Base-by-base conservation (phyloP, 2,113 vertebrate genomes). In the Archocentrus centrarchus region DNA sequence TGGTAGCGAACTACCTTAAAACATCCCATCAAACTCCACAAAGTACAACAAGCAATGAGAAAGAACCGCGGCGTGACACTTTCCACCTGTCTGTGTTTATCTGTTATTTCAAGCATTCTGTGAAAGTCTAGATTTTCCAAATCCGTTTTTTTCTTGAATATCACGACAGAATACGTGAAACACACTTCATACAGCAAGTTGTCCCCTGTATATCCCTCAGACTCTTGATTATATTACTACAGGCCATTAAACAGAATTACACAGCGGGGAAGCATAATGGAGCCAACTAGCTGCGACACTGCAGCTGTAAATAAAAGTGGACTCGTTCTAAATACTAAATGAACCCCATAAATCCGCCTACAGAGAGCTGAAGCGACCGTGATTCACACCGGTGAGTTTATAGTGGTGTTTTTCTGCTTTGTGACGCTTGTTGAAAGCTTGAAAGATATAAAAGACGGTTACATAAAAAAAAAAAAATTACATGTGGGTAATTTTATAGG, bases 231-330 rank as follows among this genome's bases (percentile, higher is more conserved):
- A 73, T 50, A 15, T 8, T 81, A 2, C 37, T 44, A 17, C 27
- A 32, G 27, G 7, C 27, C 1, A 47, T 75, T 41, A 24, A 53
- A 39, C 59, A 11, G 3, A 59, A 30, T 6, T 50, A 30, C 57
- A 37, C 47, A 17, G 10, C 4, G 41, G n/a, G 30, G 55, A 66
- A 76, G 63, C 27, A 50, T 73, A 37, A 75, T 8, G 11, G n/a
- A 53, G 3, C 9, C 1, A 20, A 22, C n/a, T 62, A 58, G n/a
- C 55, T 37, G 0, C 1, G 2, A 30, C 9, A 41, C 35, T 32
- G 17, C 63, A 70, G 57, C 30, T 57, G 6, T 41, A 53, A 62
- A 79, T 22, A 58, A 30, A 63, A 13, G 11, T 7, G 27, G 59
- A 64, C 17, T 76, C 8, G 10, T 14, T 76, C 41, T 14, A 8